phyloP scores from a whole-genome alignment of 2,888 invertebrate species.

The Xestoiulus laeticollis region DNA sequence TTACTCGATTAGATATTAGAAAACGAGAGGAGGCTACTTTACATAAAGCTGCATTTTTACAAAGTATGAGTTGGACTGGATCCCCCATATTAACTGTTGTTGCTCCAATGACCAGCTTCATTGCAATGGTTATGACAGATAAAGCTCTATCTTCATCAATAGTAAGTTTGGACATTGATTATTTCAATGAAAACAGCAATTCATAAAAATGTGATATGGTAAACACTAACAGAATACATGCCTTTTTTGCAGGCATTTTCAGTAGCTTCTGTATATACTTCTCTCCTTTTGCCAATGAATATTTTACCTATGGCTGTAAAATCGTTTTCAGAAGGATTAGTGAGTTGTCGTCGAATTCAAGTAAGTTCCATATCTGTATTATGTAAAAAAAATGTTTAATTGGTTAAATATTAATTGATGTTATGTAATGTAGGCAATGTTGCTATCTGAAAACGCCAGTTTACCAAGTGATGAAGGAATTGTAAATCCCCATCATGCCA shows the following conservation, averaged over 20 bases:
- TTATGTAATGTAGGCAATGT: slow-evolving; percentile 32
- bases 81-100: slow-evolving; percentile 71
- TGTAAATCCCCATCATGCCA: slow-evolving; percentile 46
- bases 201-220: background rate
- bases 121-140: slow-evolving; percentile 69
- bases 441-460: slow-evolving; percentile 47
- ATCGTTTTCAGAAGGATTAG: slow-evolving; percentile 53
- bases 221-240: too few species aligned
- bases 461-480: slow-evolving; percentile 48
- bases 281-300: slow-evolving; percentile 52
- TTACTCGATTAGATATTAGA: slow-evolving; percentile 66
- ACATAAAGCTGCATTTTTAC: slow-evolving; percentile 70
- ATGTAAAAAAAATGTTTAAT: background rate
- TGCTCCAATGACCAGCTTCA: slow-evolving; percentile 70
- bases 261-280: slow-evolving; percentile 46
- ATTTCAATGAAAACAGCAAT: background rate
- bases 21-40: slow-evolving; percentile 67
- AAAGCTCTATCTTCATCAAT: slow-evolving; percentile 64
- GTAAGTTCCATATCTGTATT: background rate
- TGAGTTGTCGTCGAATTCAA: slow-evolving; percentile 53
- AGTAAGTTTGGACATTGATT: slow-evolving; percentile 7
- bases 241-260: slow-evolving; percentile 53
- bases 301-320: slow-evolving; percentile 53
- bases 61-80: slow-evolving; percentile 70
- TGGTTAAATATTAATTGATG: background rate